These are phyloP conservation scores for Ailurus styani DNA, from an alignment of 2,113 vertebrate species.

Conservation along the genomic window DNA sequence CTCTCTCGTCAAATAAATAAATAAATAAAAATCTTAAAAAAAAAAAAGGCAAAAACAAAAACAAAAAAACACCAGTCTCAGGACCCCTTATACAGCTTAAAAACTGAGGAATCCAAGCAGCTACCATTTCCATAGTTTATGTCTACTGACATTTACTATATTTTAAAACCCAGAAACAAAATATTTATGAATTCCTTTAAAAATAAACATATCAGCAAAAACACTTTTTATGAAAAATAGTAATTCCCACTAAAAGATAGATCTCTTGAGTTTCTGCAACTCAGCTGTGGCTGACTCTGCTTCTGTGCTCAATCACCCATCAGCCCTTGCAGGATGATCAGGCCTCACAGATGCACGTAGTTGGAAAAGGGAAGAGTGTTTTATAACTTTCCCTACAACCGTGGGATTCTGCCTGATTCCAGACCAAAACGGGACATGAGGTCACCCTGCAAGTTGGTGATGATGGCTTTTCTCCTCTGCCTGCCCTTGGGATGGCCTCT, in stretches of 20 bases:
- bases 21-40: too few relatives aligned
- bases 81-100: neutral
- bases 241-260: neutral
- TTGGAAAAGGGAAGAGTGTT: neutral
- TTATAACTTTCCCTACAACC: neutral
- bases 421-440: neutral
- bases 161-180: neutral
- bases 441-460: neutral
- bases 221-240: neutral
- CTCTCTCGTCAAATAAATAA: too few relatives aligned
- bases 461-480: neutral
- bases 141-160: neutral
- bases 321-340: fast-evolving
- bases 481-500: neutral
- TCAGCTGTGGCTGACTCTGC: too few relatives aligned
- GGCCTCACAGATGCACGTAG: too few relatives aligned
- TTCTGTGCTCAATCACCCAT: neutral
- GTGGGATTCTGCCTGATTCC: neutral
- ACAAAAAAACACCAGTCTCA: neutral
- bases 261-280: neutral
- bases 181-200: neutral
- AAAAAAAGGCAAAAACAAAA: too few relatives aligned
- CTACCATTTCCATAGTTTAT: neutral
- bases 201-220: neutral
- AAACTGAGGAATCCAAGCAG: neutral